Conservation (phyloP, 2,797 vertebrate species). For the Xiphorhynchus erythropygius region DNA sequence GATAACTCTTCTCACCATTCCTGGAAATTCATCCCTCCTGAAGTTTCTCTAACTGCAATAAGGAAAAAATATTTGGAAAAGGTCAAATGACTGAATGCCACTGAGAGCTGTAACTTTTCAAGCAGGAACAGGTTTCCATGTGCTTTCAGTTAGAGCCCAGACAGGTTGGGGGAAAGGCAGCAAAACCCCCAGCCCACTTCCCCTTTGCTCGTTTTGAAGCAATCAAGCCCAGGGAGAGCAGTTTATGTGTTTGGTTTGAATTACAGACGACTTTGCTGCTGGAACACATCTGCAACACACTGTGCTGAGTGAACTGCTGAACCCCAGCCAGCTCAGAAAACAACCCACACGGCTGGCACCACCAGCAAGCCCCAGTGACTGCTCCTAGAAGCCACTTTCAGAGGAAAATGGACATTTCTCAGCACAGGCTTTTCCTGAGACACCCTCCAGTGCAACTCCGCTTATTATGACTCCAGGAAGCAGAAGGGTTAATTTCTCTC, state of each 20-base stretch:
- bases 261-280: slow-evolving; percentile 40
- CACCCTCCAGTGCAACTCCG: neutral
- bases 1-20: neutral
- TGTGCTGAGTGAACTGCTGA: slow-evolving; percentile 10
- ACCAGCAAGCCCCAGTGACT: neutral
- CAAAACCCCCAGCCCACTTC: neutral
- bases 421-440: neutral
- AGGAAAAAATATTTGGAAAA: slow-evolving; percentile 52
- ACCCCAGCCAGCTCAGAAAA: slow-evolving; percentile 16
- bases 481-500: slow-evolving; percentile 30
- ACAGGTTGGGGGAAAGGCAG: slow-evolving; percentile 11
- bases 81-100: slow-evolving; percentile 55
- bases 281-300: slow-evolving; percentile 28
- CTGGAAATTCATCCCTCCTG: slow-evolving; percentile 23
- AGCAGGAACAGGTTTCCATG: slow-evolving; percentile 36
- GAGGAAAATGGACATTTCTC: neutral
- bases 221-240: neutral
- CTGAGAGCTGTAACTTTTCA: slow-evolving; percentile 46
- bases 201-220: neutral
- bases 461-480: neutral
- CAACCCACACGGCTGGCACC: neutral
- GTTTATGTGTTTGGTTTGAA: slow-evolving; percentile 34
- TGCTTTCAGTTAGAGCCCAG: slow-evolving; percentile 50
- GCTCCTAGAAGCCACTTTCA: neutral
- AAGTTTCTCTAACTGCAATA: slow-evolving; percentile 40